Evolutionary conservation across 2,888 invertebrate species (phyloP), one percentile per base, ranked within the genome.

Genomic region (Branchellion lobata): DNA sequence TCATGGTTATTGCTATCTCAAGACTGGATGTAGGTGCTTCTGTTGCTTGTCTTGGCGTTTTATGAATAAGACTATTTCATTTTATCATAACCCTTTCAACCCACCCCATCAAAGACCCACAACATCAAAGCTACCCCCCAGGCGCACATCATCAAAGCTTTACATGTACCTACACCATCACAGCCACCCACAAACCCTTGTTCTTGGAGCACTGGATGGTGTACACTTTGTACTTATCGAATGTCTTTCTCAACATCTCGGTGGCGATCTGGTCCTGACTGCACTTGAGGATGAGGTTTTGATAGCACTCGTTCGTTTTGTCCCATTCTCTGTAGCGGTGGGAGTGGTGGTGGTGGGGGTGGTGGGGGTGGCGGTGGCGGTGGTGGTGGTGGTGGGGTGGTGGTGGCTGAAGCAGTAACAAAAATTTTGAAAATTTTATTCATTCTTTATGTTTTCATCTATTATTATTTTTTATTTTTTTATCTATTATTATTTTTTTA

Each of bases 301-400:
- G 80, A 51, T 80, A 80, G 51, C 80, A 80, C 14, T 53, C 80
- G 75, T 80, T 80, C 40, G 75, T 73, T 31, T 61, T 73, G 47
- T 80, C 80, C 80, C 80, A 80, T 31, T 80, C 80, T 47, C 80
- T 80, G 74, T 8, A 34, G 11, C 5, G 8, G 29, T 29, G 5
- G 5, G 11, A 14, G 8, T 72, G 29, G n/a, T 14, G 11, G 11
- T 72, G 11, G 11, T 14, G 5, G 21, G 21, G 34, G 33, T 72
- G 11, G 21, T 34, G 29, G 5, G 11, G 11, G 29, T 72, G 8
- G 8, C 8, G 8, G 29, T 65, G 65, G 8, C 29, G 5, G 3
- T 72, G 34, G 11, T 31, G 11, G 29, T 72, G 29, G 5, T 14
- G 11, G 33, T 72, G 34, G 14, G 11, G 8, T 33, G 11, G n/a